Conservation (phyloP, 2,113 vertebrate genomes). For the Dipodomys spectabilis region DNA sequence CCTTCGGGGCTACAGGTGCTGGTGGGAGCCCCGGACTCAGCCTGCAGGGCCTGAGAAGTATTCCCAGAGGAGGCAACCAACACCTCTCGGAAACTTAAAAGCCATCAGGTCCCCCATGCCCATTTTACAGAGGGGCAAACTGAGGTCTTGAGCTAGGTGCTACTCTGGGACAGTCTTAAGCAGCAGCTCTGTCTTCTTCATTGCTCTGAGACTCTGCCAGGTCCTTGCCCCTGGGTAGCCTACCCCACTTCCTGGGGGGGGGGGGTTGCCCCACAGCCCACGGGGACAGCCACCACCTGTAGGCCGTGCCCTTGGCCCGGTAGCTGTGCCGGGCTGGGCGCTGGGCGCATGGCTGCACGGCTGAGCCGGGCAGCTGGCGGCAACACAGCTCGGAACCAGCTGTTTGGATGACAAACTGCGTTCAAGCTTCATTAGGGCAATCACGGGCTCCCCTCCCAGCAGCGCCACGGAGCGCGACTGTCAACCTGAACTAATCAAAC, state of each 20-base stretch:
- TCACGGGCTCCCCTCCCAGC: conserved; percentile 83
- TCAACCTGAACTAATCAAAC: conserved; percentile 84
- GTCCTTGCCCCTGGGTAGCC: neutral
- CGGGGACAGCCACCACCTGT: neutral
- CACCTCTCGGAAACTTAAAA: neutral
- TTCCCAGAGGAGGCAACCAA: neutral
- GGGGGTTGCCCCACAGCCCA: neutral
- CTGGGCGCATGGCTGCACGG: neutral
- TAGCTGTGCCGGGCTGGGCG: neutral
- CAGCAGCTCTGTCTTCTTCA: neutral
- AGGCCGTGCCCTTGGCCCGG: neutral
- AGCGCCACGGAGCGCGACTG: conserved; percentile 77
- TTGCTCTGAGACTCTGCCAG: neutral
- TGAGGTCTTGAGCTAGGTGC: neutral
- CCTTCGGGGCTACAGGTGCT: neutral
- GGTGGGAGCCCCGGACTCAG: neutral
- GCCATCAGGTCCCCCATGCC: neutral
- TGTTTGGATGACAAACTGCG: conserved; percentile 83
- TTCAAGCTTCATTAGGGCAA: conserved; percentile 85
- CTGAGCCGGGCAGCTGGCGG: conserved; percentile 77
- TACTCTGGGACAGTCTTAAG: neutral
- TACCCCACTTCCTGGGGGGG: neutral
- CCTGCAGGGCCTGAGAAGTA: neutral
- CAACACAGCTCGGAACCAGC: conserved; percentile 75
- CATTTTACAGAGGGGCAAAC: conserved; percentile 21